Base-by-base conservation (phyloP, 1,140 invertebrate genomes). In the Druon quercuslanigerum region DNA sequence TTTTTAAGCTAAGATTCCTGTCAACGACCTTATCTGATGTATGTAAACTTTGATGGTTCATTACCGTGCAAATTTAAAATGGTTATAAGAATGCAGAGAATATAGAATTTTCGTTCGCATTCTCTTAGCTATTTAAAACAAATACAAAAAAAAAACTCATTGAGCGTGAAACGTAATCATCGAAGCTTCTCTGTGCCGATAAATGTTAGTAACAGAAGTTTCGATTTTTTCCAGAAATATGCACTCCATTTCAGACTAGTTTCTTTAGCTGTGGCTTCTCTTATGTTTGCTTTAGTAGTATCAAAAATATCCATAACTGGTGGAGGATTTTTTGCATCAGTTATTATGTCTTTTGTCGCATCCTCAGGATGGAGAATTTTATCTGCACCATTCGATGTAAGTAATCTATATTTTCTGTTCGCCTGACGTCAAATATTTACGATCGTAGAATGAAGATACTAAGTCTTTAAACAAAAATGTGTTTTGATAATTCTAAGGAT, bases 311-410 rank as follows among this genome's bases (percentile, higher is more conserved):
- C 84, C 0, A 51, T 89, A 14, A 89, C 89, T 12, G 88, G 89
- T 7, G 89, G 85, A 71, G 88, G 88, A 40, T 90, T 84, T 75
- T 76, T 91, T 14, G 88, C 90, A 5, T 80, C 82, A 14, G 79
- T 90, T 8, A 76, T 88, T 16, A 81, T 90, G 78, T 82, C 89
- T 0, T 87, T 89, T 51, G 80, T 90, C 25, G 84, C 88, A 8
- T 85, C 87, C 8, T 84, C 80, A 0, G 88, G 87, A n/a, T 90
- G 89, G 90, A 76, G 83, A 79, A 75, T 87, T 11, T 76, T 90
- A 13, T 77, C 84, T 0, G 72, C 52, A 33, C 78, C 79, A 1
- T 88, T 86, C 40, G 82, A 89, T 46, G 89, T 89, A 57, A 84
- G 83, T 82, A 20, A n/a, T 9, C 16, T 8, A 66, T 54, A 57